These are phyloP conservation scores for Formica selysi DNA, from an alignment of 1,140 invertebrate genomes.

Conservation along the genomic window DNA sequence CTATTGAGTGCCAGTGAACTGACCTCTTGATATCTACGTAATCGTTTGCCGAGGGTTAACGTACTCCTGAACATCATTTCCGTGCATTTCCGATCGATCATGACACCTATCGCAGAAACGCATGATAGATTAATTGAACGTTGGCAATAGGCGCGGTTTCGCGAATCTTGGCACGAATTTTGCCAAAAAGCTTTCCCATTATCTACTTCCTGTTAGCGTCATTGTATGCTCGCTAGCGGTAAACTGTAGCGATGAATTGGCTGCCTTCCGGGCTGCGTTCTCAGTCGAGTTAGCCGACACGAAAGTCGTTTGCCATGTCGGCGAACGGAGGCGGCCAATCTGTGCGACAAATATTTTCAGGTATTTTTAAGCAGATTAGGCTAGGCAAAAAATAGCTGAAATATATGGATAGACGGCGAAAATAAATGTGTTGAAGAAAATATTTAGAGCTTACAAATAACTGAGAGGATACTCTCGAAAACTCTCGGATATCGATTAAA, in stretches of 20 bases:
- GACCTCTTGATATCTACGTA: constrained; percentile 49
- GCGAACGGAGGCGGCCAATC: constrained; percentile 62
- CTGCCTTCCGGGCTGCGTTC: constrained; percentile 62
- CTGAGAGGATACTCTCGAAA: background rate
- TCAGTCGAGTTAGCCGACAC: constrained; percentile 39
- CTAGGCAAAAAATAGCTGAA: background rate
- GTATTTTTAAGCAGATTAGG: constrained; percentile 61
- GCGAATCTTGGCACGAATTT: constrained; percentile 61
- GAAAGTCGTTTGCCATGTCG: constrained; percentile 21
- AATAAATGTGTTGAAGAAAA: constrained; percentile 10
- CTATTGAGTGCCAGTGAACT: constrained; percentile 66
- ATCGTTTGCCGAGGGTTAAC: constrained; percentile 8
- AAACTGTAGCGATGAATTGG: constrained; percentile 61
- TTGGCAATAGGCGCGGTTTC: background rate
- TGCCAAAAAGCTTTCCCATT: constrained; percentile 74
- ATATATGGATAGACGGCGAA: background rate
- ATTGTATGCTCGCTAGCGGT: constrained; percentile 33
- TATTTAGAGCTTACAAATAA: constrained; percentile 33
- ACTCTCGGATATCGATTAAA: constrained; percentile 31
- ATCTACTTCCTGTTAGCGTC: constrained; percentile 66
- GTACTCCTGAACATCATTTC: background rate
- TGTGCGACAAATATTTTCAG: constrained; percentile 61
- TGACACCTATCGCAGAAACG: background rate
- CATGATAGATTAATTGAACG: constrained; percentile 12
- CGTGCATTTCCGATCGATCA: background rate